Conservation (phyloP, 2,888 invertebrate species). For the Oscheius myriophilus region DNA sequence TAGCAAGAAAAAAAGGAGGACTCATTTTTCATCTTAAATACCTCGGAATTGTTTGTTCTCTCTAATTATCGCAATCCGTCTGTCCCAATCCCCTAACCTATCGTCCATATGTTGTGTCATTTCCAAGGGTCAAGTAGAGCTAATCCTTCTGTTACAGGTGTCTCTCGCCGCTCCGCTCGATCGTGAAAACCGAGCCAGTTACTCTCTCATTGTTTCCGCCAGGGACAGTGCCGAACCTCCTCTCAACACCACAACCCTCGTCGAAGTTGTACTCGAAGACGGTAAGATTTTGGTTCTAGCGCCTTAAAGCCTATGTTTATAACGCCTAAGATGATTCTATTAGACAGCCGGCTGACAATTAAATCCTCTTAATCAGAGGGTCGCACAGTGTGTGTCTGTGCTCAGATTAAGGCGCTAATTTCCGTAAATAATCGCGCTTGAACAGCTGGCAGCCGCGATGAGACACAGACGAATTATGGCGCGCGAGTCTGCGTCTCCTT, state of each 20-base stretch:
- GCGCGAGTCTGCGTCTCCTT: not conserved
- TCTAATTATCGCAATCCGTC: too few relatives aligned
- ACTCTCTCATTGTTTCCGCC: constrained; percentile 89
- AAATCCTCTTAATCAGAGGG: not conserved
- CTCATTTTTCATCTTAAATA: too few relatives aligned
- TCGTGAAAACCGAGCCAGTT: constrained; percentile 82
- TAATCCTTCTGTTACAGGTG: constrained; percentile 27
- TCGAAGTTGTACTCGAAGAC: constrained; percentile 92
- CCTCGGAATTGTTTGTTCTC: too few relatives aligned
- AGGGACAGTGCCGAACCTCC: constrained; percentile 89
- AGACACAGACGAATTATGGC: constrained; percentile 25
- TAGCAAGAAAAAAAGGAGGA: too few relatives aligned
- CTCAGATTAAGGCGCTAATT: constrained; percentile 38
- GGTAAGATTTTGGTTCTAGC: constrained; percentile 71
- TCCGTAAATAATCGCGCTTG: constrained; percentile 48
- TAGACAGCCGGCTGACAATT: too few relatives aligned
- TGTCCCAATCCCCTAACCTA: too few relatives aligned
- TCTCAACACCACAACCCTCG: constrained; percentile 90
- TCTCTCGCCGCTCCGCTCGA: constrained; percentile 76
- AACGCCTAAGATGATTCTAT: too few relatives aligned
- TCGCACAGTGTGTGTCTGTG: constrained; percentile 3
- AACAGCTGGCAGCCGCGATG: constrained; percentile 39
- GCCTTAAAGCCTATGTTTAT: too few relatives aligned
- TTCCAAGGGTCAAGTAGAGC: constrained; percentile 11
- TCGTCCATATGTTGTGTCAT: too few relatives aligned